phyloP scores from a whole-genome alignment of 2,888 invertebrate species.

The Heliconius aoede region DNA sequence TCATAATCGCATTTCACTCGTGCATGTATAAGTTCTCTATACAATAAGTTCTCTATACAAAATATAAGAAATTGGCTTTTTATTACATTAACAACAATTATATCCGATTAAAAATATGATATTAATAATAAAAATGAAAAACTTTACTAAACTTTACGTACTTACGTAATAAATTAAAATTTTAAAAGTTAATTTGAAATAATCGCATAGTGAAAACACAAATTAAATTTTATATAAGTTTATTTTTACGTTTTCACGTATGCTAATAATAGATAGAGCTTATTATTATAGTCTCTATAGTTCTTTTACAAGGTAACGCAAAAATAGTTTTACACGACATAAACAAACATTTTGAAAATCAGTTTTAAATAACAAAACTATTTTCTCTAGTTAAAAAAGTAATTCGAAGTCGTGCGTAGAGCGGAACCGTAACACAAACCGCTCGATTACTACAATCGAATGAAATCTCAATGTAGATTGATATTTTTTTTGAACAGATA shows the following conservation, averaged over 20 bases:
- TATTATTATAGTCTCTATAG: too few relatives aligned
- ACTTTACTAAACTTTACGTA: too few relatives aligned
- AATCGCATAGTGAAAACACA: too few relatives aligned
- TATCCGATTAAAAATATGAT: too few relatives aligned
- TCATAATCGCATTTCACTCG: constrained; percentile 24
- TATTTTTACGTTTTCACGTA: too few relatives aligned
- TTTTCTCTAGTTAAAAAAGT: constrained; percentile 51
- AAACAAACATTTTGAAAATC: background rate
- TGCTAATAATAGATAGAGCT: too few relatives aligned
- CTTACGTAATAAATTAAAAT: too few relatives aligned
- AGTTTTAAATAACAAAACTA: constrained; percentile 15
- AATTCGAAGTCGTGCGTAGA: constrained; percentile 45
- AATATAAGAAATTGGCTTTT: background rate
- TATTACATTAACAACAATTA: background rate
- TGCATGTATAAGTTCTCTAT: constrained; percentile 7
- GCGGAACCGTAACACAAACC: constrained; percentile 53
- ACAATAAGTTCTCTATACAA: constrained; percentile 7
- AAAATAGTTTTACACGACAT: background rate
- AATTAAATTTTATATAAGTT: too few relatives aligned
- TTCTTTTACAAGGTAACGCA: background rate
- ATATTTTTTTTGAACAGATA: too few relatives aligned
- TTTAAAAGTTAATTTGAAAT: too few relatives aligned
- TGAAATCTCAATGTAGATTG: too few relatives aligned
- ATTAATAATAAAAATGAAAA: too few relatives aligned
- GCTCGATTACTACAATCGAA: constrained; percentile 52